Evolutionary conservation across 2,797 vertebrate genomes (phyloP).

Genomic region (Urocyon cinereoargenteus): DNA sequence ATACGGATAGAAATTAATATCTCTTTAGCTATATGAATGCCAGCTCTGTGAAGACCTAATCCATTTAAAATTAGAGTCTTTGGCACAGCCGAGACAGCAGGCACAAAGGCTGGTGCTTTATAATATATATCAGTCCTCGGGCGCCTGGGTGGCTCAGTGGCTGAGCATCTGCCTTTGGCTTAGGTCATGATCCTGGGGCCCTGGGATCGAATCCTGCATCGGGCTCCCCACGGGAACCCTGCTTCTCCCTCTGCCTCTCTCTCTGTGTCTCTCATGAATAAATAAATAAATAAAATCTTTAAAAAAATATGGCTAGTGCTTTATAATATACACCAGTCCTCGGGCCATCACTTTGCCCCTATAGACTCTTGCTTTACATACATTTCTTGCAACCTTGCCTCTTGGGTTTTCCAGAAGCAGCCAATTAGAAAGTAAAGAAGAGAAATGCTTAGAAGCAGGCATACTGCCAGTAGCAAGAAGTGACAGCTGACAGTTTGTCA

Average conservation of each 20-base stretch:
- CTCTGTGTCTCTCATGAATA: too few species aligned
- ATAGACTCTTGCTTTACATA: background rate
- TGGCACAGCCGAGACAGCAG: too few species aligned
- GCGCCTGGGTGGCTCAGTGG: too few species aligned
- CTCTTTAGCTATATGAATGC: background rate
- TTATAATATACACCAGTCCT: rapidly evolving
- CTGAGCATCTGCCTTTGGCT: too few species aligned
- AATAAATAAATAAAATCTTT: too few species aligned
- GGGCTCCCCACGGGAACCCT: too few species aligned
- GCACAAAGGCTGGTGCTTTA: background rate
- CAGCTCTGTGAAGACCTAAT: background rate
- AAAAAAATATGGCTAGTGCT: background rate
- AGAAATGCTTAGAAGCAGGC: background rate
- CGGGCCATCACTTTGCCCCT: rapidly evolving
- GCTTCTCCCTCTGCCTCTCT: too few species aligned
- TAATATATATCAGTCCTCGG: rapidly evolving
- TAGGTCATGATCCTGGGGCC: too few species aligned
- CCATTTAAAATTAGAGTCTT: background rate
- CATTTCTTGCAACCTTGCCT: background rate
- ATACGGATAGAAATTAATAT: background rate
- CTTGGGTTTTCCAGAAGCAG: background rate
- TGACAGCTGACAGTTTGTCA: constrained; percentile 59
- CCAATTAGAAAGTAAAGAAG: constrained; percentile 35
- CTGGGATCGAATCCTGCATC: too few species aligned
- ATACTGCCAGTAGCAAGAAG: background rate